A percentile compares a stretch with the other conserved stretches of the same genome.
Conservation (phyloP, 2,113 vertebrate species). For the Dicentrarchus labrax region DNA sequence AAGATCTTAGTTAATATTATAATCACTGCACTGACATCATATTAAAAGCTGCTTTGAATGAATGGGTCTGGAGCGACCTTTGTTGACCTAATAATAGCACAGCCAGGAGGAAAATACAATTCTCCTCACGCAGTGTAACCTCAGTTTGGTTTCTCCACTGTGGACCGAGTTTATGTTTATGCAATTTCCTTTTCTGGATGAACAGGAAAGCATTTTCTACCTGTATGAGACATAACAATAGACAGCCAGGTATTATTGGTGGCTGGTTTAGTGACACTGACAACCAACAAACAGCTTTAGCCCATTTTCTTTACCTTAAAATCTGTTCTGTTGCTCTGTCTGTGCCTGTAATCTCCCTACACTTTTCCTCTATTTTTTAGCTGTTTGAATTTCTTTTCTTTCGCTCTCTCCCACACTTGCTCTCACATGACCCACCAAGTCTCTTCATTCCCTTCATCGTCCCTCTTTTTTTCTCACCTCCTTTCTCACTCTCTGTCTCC, state of each 20-base stretch:
- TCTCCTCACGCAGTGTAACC: background rate
- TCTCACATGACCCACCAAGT: constrained; percentile 49
- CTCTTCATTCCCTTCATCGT: constrained; percentile 32
- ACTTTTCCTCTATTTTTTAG: background rate
- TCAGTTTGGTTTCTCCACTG: background rate
- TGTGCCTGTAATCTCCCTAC: background rate
- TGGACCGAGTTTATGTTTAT: too few relatives aligned
- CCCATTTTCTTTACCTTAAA: constrained; percentile 1
- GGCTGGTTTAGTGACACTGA: background rate
- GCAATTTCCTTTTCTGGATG: background rate
- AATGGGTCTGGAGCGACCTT: constrained; percentile 28
- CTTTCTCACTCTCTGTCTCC: constrained; percentile 13
- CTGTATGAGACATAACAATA: background rate
- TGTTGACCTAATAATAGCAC: constrained; percentile 18
- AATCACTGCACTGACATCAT: constrained; percentile 33
- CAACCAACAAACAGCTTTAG: background rate
- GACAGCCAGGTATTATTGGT: background rate
- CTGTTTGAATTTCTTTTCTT: constrained; percentile 11
- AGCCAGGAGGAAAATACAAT: constrained; percentile 1
- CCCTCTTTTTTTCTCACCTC: constrained; percentile 47
- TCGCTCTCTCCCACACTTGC: constrained; percentile 45
- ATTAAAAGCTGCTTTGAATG: constrained; percentile 44
- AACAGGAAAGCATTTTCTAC: background rate
- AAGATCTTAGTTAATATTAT: constrained; percentile 39
- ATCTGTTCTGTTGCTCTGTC: background rate